A percentile compares a stretch with the other conserved stretches of the same genome.
phyloP scores from a whole-genome alignment of 1,140 invertebrate species.

The Drosophila athabasca region DNA sequence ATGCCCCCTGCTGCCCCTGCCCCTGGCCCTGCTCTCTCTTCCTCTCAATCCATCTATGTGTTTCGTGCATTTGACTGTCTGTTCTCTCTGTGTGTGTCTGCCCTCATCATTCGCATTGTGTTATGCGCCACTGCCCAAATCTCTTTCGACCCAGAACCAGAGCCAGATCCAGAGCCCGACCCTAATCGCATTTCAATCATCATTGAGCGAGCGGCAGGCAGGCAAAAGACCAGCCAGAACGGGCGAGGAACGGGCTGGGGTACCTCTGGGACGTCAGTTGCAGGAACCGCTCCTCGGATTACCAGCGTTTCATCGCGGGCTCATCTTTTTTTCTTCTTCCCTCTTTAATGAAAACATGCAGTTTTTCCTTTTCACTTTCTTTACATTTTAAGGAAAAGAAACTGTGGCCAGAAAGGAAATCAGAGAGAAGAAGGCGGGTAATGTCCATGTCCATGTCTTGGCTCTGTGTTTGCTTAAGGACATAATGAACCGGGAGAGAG shows the following conservation, averaged over 20 bases:
- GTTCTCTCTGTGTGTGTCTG: slow-evolving; percentile 38
- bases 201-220: slow-evolving; percentile 67
- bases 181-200: slow-evolving; percentile 81
- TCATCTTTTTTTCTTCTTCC: slow-evolving; percentile 21
- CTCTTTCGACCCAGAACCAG: slow-evolving; percentile 44
- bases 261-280: slow-evolving; percentile 59
- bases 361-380: slow-evolving; percentile 34
- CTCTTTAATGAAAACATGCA: slow-evolving; percentile 64
- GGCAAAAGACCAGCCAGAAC: slow-evolving; percentile 48
- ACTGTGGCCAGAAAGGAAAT: slow-evolving; percentile 37
- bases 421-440: slow-evolving; percentile 15
- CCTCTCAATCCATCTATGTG: neutral
- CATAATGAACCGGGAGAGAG: slow-evolving; percentile 66
- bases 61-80: slow-evolving; percentile 13
- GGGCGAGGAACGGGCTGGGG: neutral
- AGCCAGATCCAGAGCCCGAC: slow-evolving; percentile 48
- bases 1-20: slow-evolving; percentile 1
- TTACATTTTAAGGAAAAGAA: neutral
- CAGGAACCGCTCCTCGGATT: slow-evolving; percentile 28
- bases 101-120: slow-evolving; percentile 77
- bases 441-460: slow-evolving; percentile 45
- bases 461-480: slow-evolving; percentile 68
- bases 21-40: neutral
- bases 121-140: slow-evolving; percentile 77
- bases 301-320: slow-evolving; percentile 2